Percentiles rank a stretch among this genome's conserved stretches.
phyloP scores from a whole-genome alignment of 2,888 invertebrate genomes.

The Aleiodes leptofemur region DNA sequence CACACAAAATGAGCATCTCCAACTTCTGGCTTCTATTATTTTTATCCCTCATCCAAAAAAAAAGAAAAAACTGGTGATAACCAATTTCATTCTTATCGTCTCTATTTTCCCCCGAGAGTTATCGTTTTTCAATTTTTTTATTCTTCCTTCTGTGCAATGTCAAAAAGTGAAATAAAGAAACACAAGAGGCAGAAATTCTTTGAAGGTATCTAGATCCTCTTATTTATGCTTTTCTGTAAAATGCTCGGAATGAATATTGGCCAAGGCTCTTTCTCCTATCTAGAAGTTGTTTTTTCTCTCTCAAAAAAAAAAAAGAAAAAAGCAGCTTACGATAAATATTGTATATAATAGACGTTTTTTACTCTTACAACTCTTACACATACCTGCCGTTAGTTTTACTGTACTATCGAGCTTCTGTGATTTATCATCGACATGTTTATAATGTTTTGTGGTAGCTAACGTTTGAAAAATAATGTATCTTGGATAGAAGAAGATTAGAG shows the following conservation, averaged over 20 bases:
- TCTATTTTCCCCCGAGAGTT: not conserved
- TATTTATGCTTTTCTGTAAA: slow-evolving; percentile 56
- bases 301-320: slow-evolving; percentile 4
- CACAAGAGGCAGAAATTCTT: slow-evolving; percentile 22
- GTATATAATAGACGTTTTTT: slow-evolving; percentile 30
- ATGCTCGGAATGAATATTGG: slow-evolving; percentile 56
- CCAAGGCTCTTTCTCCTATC: slow-evolving; percentile 7
- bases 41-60: not conserved
- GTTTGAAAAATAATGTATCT: slow-evolving; percentile 54
- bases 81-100: not conserved
- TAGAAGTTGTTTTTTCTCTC: too few relatives aligned
- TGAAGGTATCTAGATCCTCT: slow-evolving; percentile 41
- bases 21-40: not conserved
- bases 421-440: slow-evolving; percentile 69
- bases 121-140: slow-evolving; percentile 13
- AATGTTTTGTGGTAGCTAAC: slow-evolving; percentile 52
- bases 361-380: slow-evolving; percentile 28
- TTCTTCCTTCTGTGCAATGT: not conserved
- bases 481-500: slow-evolving; percentile 8
- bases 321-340: slow-evolving; percentile 37
- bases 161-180: slow-evolving; percentile 23
- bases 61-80: too few relatives aligned
- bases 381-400: slow-evolving; percentile 42
- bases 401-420: slow-evolving; percentile 57
- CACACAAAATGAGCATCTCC: not conserved